phyloP scores from a whole-genome alignment of 1,140 invertebrate species.

The Halesus radiatus region DNA sequence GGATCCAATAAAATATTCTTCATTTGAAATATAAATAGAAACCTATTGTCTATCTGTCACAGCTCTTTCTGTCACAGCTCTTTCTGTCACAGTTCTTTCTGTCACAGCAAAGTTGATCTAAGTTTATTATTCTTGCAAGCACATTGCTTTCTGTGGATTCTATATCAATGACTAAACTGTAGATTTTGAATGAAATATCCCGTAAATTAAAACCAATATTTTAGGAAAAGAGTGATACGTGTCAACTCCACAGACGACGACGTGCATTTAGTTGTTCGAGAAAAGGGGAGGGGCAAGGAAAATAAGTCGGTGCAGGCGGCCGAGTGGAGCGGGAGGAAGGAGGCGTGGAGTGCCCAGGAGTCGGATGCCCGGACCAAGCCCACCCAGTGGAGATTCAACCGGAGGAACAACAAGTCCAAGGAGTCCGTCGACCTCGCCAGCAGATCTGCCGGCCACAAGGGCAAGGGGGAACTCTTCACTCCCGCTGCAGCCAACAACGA shows the following conservation, averaged over 20 bases:
- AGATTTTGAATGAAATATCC: conserved; percentile 56
- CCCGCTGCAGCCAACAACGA: conserved; percentile 66
- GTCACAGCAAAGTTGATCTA: too few relatives aligned
- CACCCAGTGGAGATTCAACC: conserved; percentile 82
- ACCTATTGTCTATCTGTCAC: too few relatives aligned
- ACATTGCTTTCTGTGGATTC: neutral
- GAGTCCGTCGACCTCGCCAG: conserved; percentile 57
- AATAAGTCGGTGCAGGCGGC: conserved; percentile 80
- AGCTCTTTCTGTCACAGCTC: too few relatives aligned
- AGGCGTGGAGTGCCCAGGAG: conserved; percentile 82
- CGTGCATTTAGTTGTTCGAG: conserved; percentile 76
- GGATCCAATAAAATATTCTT: neutral
- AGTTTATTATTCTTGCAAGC: neutral
- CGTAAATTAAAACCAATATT: conserved; percentile 62
- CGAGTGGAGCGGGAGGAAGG: conserved; percentile 78
- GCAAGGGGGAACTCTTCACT: conserved; percentile 61
- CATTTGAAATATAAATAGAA: too few relatives aligned
- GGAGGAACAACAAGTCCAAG: conserved; percentile 72
- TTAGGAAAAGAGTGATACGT: conserved; percentile 80
- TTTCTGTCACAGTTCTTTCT: too few relatives aligned
- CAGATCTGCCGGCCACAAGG: conserved; percentile 44
- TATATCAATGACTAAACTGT: conserved; percentile 33
- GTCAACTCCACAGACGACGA: conserved; percentile 82
- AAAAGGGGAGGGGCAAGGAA: conserved; percentile 76
- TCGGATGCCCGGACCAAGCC: conserved; percentile 74